Percentiles rank a stretch among this genome's conserved stretches.
Conservation (phyloP, 2,113 vertebrate genomes). For the Panurus biarmicus region DNA sequence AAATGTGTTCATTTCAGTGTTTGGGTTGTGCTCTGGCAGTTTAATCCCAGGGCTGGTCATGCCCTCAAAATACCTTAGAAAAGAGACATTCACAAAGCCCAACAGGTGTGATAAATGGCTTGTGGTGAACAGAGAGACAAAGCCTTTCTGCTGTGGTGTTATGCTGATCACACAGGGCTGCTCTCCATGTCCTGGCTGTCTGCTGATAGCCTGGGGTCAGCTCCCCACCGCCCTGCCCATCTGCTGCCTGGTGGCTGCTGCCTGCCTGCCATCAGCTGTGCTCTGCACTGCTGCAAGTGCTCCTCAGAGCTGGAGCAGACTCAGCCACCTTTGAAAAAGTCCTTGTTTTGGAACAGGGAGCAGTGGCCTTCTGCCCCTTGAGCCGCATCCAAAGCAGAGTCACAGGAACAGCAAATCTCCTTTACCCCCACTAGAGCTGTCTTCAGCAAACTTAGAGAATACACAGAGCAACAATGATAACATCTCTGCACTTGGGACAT, state of each 20-base stretch:
- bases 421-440: accelerated
- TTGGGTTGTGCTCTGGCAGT: not conserved
- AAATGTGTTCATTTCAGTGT: not conserved
- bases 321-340: not conserved
- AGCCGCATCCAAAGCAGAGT: not conserved
- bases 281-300: not conserved
- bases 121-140: not conserved
- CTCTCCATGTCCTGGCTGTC: not conserved
- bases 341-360: not conserved
- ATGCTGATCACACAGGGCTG: not conserved
- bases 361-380: not conserved
- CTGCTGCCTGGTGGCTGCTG: not conserved
- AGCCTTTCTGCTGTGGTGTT: not conserved
- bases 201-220: not conserved
- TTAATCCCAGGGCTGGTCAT: not conserved
- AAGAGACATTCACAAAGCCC: not conserved
- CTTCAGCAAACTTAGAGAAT: not conserved
- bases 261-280: not conserved
- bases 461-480: not conserved
- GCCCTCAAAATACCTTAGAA: not conserved
- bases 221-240: not conserved
- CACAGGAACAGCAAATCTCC: accelerated
- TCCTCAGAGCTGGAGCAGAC: not conserved
- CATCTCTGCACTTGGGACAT: not conserved
- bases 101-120: not conserved